phyloP scores from a whole-genome alignment of 1,140 invertebrate species.

The Oncopeltus fasciatus region DNA sequence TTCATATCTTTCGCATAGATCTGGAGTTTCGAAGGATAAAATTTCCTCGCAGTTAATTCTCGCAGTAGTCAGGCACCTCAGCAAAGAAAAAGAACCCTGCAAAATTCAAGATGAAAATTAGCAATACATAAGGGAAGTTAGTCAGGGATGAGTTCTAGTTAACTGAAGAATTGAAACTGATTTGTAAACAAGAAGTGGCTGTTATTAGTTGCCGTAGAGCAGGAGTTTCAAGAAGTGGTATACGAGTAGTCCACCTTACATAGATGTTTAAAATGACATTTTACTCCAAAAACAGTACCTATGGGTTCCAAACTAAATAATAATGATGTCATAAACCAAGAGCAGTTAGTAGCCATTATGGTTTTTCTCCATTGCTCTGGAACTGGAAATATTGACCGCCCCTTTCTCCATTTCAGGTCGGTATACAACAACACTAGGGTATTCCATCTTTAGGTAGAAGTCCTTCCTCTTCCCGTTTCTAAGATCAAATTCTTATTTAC shows the following conservation, averaged over 20 bases:
- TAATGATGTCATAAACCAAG: too few species aligned
- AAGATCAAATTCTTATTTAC: too few species aligned
- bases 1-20: neutral
- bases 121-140: neutral
- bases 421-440: too few species aligned
- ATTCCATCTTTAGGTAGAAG: too few species aligned
- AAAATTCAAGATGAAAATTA: neutral
- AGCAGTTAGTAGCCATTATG: too few species aligned
- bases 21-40: neutral
- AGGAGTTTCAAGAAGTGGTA: neutral
- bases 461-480: too few species aligned
- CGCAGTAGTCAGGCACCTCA: neutral
- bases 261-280: neutral
- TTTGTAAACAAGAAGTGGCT: neutral
- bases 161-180: neutral
- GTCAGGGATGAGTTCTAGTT: neutral
- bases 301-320: too few species aligned
- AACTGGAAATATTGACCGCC: too few species aligned
- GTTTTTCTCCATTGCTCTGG: too few species aligned
- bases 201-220: neutral
- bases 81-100: neutral
- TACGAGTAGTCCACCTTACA: neutral
- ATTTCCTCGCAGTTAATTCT: neutral
- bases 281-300: too few species aligned
- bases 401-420: too few species aligned